A percentile compares a stretch with the other conserved stretches of the same genome.
These are phyloP conservation scores for Urechis unicinctus DNA, from an alignment of 2,888 invertebrate genomes.

Conservation along the genomic window DNA sequence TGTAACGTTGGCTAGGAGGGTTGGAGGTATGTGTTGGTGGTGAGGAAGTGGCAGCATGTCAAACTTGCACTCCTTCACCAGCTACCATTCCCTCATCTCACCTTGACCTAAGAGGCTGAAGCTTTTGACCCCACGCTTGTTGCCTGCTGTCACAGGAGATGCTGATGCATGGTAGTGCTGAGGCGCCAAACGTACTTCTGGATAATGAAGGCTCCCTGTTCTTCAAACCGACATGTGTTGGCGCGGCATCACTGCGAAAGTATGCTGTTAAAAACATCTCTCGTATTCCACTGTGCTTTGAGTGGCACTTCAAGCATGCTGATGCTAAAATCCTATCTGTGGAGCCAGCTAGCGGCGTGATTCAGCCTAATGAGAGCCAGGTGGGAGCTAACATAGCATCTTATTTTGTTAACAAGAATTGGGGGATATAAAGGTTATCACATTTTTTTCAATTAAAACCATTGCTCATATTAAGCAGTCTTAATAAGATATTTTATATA, in stretches of 20 bases:
- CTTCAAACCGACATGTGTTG: constrained; percentile 47
- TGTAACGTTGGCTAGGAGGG: too few relatives aligned
- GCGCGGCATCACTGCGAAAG: constrained; percentile 32
- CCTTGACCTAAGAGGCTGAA: too few relatives aligned
- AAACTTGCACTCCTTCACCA: too few relatives aligned
- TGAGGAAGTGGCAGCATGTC: too few relatives aligned
- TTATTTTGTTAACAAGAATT: background rate
- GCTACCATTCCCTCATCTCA: too few relatives aligned
- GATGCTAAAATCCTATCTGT: constrained; percentile 38
- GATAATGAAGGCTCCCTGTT: constrained; percentile 41
- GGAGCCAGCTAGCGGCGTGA: constrained; percentile 35
- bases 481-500: too few relatives aligned
- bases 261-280: constrained; percentile 44
- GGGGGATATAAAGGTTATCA: too few relatives aligned
- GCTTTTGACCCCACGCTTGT: too few relatives aligned
- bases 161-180: constrained; percentile 35
- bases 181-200: constrained; percentile 37
- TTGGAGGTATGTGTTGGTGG: too few relatives aligned
- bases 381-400: constrained; percentile 19
- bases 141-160: constrained; percentile 20
- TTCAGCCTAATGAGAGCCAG: constrained; percentile 45
- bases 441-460: too few relatives aligned
- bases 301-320: constrained; percentile 37
- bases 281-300: constrained; percentile 41
- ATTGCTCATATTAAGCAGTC: too few relatives aligned